Evolutionary conservation across 2,888 invertebrate genomes (phyloP), one percentile per base, ranked within the genome.

Genomic region (Diarsia rubi): DNA sequence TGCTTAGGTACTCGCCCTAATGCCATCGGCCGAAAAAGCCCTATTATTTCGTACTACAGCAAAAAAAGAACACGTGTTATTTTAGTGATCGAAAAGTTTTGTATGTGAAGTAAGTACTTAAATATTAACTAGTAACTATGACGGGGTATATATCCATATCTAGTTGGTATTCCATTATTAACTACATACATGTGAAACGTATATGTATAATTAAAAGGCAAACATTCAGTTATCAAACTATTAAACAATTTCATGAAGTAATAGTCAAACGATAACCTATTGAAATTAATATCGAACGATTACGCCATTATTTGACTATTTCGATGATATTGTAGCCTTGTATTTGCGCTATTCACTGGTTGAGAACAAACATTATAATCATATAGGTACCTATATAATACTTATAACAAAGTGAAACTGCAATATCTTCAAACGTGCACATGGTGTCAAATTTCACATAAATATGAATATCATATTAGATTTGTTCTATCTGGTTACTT

Each of bases 201-300:
- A 21, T 62, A 57, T 57, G 19, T 65, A 27, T 44, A 24, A 64
- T 78, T 67, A 49, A 67, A 69, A 67, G 65, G 42, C 76, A 64
- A 77, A 82, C 45, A 60, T 67, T 68, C 62, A 83, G 62, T 81
- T 81, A 81, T 83, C 83, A 83, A 69, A 63, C 59, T 59, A 82
- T 83, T 73, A 63, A 86, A 78, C 77, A 73, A 82, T 82, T 86
- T 76, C 70, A 82, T 74, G 73, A 84, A 84, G 78, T 82, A 86
- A 84, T 86, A 86, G 76, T 65, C 75, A 75, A 80, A 82, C 71
- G 85, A 79, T 86, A 79, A 86, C 86, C 78, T 82, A 86, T 85
- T 84, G 82, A 85, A 86, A 86, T 84, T 74, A 86, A 85, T 82
- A 76, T 83, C 79, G 68, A 65, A 81, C 31, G 78, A 83, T 73